Conservation (phyloP, 2,797 vertebrate genomes). For the Cynopterus sphinx region DNA sequence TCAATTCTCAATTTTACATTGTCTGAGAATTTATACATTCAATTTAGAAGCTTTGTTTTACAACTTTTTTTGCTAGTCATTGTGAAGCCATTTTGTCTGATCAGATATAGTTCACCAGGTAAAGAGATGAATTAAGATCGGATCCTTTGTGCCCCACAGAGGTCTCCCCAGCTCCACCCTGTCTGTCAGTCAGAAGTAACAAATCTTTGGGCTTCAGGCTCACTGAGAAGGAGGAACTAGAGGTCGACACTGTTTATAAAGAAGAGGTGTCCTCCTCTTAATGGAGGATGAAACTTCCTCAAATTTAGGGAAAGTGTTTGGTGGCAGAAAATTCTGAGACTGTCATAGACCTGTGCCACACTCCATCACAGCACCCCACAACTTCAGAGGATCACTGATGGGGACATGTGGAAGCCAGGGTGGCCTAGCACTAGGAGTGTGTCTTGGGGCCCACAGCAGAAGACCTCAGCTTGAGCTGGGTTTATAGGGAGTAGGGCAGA, state of each 20-base stretch:
- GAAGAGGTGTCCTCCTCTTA: background rate
- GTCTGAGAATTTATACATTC: background rate
- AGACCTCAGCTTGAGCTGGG: background rate
- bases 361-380: background rate
- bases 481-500: background rate
- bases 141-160: background rate
- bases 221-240: background rate
- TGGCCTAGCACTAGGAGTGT: background rate
- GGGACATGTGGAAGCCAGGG: background rate
- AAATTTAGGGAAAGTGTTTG: background rate
- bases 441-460: background rate
- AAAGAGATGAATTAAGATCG: background rate
- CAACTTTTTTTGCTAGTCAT: background rate
- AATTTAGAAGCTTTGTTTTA: background rate
- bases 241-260: background rate
- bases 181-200: background rate
- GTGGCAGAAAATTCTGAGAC: background rate
- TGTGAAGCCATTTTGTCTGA: background rate
- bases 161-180: accelerated
- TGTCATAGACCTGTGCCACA: background rate
- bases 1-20: background rate
- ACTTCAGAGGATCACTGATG: background rate
- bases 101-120: background rate
- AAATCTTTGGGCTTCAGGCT: background rate
- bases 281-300: background rate